Percentiles rank a stretch among this genome's conserved stretches.
Evolutionary conservation across 2,888 invertebrate genomes (phyloP).

Genomic region (Buathra laborator): DNA sequence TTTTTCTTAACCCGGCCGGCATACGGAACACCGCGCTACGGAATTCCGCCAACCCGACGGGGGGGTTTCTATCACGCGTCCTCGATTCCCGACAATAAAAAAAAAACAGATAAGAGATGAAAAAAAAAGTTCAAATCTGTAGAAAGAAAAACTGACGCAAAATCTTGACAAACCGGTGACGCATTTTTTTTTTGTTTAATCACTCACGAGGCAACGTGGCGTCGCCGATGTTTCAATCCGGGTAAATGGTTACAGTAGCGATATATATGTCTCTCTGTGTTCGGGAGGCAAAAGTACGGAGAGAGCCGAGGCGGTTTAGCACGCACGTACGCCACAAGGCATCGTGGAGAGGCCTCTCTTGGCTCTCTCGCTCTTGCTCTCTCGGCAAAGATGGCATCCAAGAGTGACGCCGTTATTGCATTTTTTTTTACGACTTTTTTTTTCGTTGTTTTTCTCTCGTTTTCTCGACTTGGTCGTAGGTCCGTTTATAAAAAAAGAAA

Average conservation of each 20-base stretch:
- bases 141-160: not conserved
- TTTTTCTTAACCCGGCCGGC: slow-evolving; percentile 23
- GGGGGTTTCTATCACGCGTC: slow-evolving; percentile 3
- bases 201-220: slow-evolving; percentile 29
- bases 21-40: slow-evolving; percentile 24
- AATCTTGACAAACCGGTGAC: not conserved
- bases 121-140: not conserved
- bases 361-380: not conserved
- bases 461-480: slow-evolving; percentile 24
- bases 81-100: not conserved
- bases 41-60: not conserved
- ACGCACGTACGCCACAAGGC: slow-evolving; percentile 76
- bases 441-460: not conserved
- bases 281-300: slow-evolving; percentile 56
- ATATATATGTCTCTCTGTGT: slow-evolving; percentile 18
- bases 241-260: slow-evolving; percentile 8
- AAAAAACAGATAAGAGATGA: slow-evolving; percentile 4
- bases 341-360: slow-evolving; percentile 71
- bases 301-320: slow-evolving; percentile 77
- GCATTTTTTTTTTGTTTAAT: slow-evolving; percentile 20
- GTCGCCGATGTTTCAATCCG: slow-evolving; percentile 4
- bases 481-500: slow-evolving; percentile 37
- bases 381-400: slow-evolving; percentile 81
- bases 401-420: slow-evolving; percentile 81
- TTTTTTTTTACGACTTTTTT: not conserved